These are phyloP conservation scores for Hormiphora californensis DNA, from an alignment of 37 sponge, comb jelly and placozoan genomes.

Conservation along the genomic window DNA sequence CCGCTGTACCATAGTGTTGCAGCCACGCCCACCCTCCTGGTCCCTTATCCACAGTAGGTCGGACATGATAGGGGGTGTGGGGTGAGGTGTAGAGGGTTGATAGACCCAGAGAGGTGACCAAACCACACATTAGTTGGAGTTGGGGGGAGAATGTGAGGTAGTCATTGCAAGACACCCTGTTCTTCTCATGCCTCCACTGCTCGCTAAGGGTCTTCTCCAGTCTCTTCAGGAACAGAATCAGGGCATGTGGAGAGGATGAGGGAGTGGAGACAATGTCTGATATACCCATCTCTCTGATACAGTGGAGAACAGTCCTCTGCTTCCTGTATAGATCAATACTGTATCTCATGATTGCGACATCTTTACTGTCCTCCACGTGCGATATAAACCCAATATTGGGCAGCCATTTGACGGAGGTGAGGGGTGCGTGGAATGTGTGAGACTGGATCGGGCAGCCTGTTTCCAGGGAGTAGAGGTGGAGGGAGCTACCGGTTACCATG, in stretches of 20 bases:
- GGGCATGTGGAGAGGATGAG: conserved; percentile 1
- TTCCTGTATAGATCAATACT: not conserved
- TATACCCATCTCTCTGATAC: not conserved
- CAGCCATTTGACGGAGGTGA: not conserved
- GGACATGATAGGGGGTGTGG: not conserved
- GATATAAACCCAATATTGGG: not conserved
- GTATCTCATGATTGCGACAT: not conserved
- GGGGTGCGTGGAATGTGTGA: not conserved
- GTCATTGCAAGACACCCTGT: not conserved
- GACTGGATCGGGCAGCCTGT: not conserved
- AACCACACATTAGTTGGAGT: not conserved
- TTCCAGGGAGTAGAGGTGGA: conserved; percentile 2
- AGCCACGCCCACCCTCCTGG: conserved; percentile 20
- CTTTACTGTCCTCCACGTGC: not conserved
- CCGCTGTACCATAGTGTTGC: not conserved
- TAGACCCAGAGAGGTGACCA: not conserved
- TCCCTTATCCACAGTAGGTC: not conserved
- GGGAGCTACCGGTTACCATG: not conserved
- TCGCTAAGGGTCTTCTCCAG: not conserved
- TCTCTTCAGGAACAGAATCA: not conserved
- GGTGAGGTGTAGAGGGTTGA: not conserved
- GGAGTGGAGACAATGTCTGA: not conserved
- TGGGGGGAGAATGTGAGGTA: conserved; percentile 29
- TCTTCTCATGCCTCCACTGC: not conserved
- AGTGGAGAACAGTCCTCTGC: conserved; percentile 4